phyloP scores from a whole-genome alignment of 2,797 vertebrate genomes.

The Anas flavirostris region DNA sequence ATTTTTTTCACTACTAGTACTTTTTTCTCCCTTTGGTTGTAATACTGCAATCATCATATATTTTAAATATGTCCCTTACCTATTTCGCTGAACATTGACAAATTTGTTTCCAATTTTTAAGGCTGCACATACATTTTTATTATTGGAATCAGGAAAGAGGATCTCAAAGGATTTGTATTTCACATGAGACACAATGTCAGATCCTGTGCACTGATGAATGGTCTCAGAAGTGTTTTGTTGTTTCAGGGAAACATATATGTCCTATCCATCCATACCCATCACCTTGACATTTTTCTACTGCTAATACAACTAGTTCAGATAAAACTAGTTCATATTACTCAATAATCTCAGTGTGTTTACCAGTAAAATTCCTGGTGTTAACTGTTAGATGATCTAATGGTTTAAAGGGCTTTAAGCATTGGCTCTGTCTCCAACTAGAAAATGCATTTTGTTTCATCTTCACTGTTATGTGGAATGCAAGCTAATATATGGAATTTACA shows the following conservation, averaged over 20 bases:
- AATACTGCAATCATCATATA: background rate
- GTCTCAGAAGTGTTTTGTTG: background rate
- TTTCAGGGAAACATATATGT: background rate
- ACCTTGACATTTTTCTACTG: background rate
- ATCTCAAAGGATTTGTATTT: background rate
- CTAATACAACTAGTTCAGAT: background rate
- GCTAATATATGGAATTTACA: background rate
- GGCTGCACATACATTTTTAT: background rate
- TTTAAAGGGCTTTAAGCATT: background rate
- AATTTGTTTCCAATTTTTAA: background rate
- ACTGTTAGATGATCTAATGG: background rate
- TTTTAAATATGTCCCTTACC: background rate
- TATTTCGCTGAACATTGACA: background rate
- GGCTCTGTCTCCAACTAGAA: background rate
- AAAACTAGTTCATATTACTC: background rate
- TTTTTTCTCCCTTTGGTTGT: background rate
- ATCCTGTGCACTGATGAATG: background rate
- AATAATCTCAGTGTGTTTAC: background rate
- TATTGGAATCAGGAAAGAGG: background rate
- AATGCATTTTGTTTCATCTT: background rate
- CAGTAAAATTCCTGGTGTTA: background rate
- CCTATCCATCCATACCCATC: background rate
- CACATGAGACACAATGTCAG: background rate
- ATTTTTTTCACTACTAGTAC: no score
- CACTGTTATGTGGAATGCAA: background rate